Evolutionary conservation across 2,113 vertebrate species (phyloP).

Genomic region (Oxyura jamaicensis): DNA sequence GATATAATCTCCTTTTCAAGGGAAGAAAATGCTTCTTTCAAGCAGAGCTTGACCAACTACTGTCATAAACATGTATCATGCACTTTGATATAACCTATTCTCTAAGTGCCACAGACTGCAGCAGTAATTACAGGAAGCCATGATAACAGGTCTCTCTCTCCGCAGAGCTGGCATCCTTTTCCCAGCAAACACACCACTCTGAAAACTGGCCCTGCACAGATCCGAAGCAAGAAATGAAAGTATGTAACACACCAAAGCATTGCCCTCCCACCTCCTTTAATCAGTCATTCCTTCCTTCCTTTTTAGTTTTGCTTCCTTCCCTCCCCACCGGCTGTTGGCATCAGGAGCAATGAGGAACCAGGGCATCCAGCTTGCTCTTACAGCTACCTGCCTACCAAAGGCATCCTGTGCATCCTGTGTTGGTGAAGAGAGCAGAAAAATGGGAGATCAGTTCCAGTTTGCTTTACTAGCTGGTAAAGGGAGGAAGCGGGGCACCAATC

Average conservation of each 20-base stretch:
- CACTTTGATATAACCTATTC: constrained; percentile 71
- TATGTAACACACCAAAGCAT: constrained; percentile 30
- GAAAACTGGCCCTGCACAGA: constrained; percentile 24
- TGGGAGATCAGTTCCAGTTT: background rate
- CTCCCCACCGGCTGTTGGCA: constrained; percentile 33
- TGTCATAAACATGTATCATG: constrained; percentile 69
- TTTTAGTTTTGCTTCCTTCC: constrained; percentile 30
- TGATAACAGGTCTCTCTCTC: constrained; percentile 68
- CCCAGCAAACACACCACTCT: constrained; percentile 45
- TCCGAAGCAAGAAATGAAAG: constrained; percentile 2
- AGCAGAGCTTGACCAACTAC: constrained; percentile 73
- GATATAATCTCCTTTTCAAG: constrained; percentile 34
- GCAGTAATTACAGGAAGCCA: constrained; percentile 77
- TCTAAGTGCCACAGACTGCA: constrained; percentile 72
- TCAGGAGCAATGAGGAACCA: constrained; percentile 7
- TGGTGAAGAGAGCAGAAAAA: background rate
- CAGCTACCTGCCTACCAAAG: background rate
- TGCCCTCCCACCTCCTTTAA: constrained; percentile 16
- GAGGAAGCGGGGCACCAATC: background rate
- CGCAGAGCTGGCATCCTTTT: constrained; percentile 46
- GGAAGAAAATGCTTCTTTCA: constrained; percentile 65
- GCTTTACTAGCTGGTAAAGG: background rate
- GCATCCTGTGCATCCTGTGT: background rate
- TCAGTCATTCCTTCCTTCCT: constrained; percentile 53
- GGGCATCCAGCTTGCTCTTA: background rate